These are phyloP conservation scores for Drosophila insularis DNA, from an alignment of 1,140 invertebrate genomes.

Conservation along the genomic window DNA sequence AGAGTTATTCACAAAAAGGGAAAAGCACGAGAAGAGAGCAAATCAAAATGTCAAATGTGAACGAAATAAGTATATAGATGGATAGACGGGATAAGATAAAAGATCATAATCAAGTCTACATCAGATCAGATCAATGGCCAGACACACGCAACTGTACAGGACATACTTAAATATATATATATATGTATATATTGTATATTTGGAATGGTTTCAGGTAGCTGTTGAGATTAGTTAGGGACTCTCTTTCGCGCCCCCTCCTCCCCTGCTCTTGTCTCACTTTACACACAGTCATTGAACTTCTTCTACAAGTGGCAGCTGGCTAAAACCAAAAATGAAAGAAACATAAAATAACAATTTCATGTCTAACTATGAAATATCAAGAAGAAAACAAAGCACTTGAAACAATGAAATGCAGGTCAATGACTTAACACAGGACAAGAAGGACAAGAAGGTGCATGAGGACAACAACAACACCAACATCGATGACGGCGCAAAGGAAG, in stretches of 20 bases:
- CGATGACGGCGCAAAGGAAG: not conserved
- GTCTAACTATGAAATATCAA: constrained; percentile 47
- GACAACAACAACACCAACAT: no score
- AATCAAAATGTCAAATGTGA: constrained; percentile 63
- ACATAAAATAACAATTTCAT: constrained; percentile 4
- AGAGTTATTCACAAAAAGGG: constrained; percentile 14
- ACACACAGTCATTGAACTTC: constrained; percentile 30
- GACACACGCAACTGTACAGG: constrained; percentile 22
- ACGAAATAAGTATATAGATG: not conserved
- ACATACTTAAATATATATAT: not conserved
- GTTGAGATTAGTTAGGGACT: constrained; percentile 23
- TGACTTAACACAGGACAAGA: constrained; percentile 33
- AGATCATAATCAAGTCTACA: constrained; percentile 53
- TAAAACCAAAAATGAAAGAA: constrained; percentile 9
- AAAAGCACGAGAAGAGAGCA: not conserved
- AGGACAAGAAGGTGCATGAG: not conserved
- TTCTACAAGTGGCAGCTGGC: constrained; percentile 19
- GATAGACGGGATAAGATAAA: not conserved
- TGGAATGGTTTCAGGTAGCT: not conserved
- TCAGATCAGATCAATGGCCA: no score
- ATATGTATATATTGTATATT: no score
- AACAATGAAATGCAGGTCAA: constrained; percentile 51
- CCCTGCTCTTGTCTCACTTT: not conserved
- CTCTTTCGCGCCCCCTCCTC: no score
- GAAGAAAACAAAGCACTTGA: constrained; percentile 44